A percentile compares a stretch with the other conserved stretches of the same genome.
Evolutionary conservation across 2,888 invertebrate genomes (phyloP).

Genomic region (Chelonus formosanus): DNA sequence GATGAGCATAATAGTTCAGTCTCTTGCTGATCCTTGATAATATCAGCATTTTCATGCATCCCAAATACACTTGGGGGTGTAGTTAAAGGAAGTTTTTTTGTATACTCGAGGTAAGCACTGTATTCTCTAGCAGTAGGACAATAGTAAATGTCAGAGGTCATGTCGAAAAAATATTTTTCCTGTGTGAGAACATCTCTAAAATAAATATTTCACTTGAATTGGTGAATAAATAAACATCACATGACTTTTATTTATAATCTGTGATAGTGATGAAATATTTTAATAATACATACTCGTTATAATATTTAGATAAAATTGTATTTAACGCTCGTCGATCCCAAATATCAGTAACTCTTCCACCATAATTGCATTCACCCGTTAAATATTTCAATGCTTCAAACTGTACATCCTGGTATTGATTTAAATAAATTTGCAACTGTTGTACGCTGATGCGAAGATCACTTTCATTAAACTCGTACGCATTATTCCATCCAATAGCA

Average conservation of each 20-base stretch:
- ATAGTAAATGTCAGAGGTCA: conserved; percentile 69
- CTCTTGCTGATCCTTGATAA: conserved; percentile 90
- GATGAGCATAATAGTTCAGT: conserved; percentile 79
- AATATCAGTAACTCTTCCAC: conserved; percentile 94
- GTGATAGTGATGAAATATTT: too few relatives aligned
- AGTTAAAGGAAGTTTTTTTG: conserved; percentile 76
- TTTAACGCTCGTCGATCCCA: conserved; percentile 90
- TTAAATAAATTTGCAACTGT: conserved; percentile 87
- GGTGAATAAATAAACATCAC: too few relatives aligned
- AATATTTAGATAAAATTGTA: conserved; percentile 84
- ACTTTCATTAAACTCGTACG: conserved; percentile 95
- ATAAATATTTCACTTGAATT: neutral
- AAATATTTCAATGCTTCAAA: conserved; percentile 89
- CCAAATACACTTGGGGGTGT: conserved; percentile 89
- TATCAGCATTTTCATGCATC: conserved; percentile 92
- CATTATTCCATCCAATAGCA: conserved; percentile 94
- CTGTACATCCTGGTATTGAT: conserved; percentile 83
- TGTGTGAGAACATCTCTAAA: conserved; percentile 48
- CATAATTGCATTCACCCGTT: conserved; percentile 96
- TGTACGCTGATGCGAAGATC: conserved; percentile 89
- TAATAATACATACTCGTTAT: conserved; percentile 68
- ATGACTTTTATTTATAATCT: too few relatives aligned
- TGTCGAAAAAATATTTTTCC: conserved; percentile 53
- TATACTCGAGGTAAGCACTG: conserved; percentile 74
- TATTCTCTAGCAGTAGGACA: conserved; percentile 79